Base-by-base conservation (phyloP, 2,113 vertebrate genomes). In the Poeciliopsis turrubarensis region DNA sequence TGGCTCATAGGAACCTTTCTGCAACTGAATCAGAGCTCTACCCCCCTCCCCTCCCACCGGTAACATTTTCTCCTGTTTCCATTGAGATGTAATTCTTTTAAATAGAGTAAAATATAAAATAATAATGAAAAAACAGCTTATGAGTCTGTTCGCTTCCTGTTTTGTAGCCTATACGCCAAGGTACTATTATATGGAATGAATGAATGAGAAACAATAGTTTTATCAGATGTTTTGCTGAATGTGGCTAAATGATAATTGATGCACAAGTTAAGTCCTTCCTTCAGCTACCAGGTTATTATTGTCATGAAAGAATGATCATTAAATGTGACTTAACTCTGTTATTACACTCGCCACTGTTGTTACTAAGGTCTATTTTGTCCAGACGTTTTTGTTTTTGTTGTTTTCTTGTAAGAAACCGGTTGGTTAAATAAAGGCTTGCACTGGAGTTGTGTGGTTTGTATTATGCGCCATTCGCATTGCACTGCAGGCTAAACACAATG, bases 331-430 rank as follows among this genome's bases (percentile, higher is more conserved):
- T 32, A 37, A 5, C 70, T 54, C 19, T 86, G 66, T 85, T 84
- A 88, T 89, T 83, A 76, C 27, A 70, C 0, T 4, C 27, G 37
- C 78, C 27, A 60, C 73, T 86, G 77, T 84, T 79, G 83, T 87
- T 83, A 81, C 65, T 47, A 25, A 31, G 70, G n/a, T 41, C 19
- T 65, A 26, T 61, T 75, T 47, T 63, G 51, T 10, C 1, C 30
- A 63, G 57, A 34, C 3, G 2, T 57, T 14, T 5, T 32, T 32
- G 6, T 32, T 32, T 34, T 31, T 32, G 1, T 34, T 34, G 1
- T 34, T 34, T 37, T 12, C 2, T 29, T 26, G 27, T n/a, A 54
- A 39, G 65, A 72, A n/a, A 31, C 31, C 30, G 70, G 57, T 61
- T 72, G 30, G 14, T 54, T 41, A 68, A 29, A 64, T 30, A 64